These are phyloP conservation scores for Caenorhabditis sp. DNA, from an alignment of 2,888 invertebrate species.

Conservation along the genomic window DNA sequence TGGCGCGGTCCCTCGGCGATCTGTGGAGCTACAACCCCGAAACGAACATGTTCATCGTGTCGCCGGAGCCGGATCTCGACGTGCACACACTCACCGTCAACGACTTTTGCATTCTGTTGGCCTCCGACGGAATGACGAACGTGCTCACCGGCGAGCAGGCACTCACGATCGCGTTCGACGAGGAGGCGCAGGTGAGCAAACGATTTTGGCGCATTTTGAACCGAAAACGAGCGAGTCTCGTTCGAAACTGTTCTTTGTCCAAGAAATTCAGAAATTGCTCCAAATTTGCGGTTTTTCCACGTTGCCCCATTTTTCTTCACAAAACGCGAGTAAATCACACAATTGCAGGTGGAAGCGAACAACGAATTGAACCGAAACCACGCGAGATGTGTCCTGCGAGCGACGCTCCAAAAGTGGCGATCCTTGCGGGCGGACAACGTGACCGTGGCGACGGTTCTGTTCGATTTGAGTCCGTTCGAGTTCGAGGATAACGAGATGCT, in stretches of 20 bases:
- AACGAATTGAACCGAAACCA: conserved; percentile 84
- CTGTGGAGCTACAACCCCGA: conserved; percentile 96
- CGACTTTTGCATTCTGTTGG: conserved; percentile 88
- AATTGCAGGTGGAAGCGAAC: conserved; percentile 29
- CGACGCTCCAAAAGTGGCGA: conserved; percentile 89
- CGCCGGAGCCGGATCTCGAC: conserved; percentile 93
- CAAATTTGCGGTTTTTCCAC: too few relatives aligned
- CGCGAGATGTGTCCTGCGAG: conserved; percentile 90
- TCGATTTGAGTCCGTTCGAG: conserved; percentile 17
- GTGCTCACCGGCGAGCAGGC: conserved; percentile 90
- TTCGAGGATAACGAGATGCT: conserved; percentile 22
- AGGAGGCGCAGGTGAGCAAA: conserved; percentile 29
- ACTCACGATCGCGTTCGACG: conserved; percentile 78
- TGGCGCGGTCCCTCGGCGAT: conserved; percentile 95
- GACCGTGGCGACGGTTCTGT: conserved; percentile 91
- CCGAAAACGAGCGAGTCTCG: too few relatives aligned
- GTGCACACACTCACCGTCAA: conserved; percentile 15
- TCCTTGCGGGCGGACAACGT: conserved; percentile 95
- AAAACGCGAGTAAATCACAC: too few relatives aligned
- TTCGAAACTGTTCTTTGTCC: too few relatives aligned
- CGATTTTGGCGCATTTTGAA: too few relatives aligned
- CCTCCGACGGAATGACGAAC: conserved; percentile 97
- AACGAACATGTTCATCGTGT: conserved; percentile 93
- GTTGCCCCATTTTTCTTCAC: too few relatives aligned
- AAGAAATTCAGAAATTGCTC: too few relatives aligned